Percentiles rank a stretch among this genome's conserved stretches.
These are phyloP conservation scores for Bursaphelenchus okinawaensis DNA, from an alignment of 2,888 invertebrate genomes.

Conservation along the genomic window DNA sequence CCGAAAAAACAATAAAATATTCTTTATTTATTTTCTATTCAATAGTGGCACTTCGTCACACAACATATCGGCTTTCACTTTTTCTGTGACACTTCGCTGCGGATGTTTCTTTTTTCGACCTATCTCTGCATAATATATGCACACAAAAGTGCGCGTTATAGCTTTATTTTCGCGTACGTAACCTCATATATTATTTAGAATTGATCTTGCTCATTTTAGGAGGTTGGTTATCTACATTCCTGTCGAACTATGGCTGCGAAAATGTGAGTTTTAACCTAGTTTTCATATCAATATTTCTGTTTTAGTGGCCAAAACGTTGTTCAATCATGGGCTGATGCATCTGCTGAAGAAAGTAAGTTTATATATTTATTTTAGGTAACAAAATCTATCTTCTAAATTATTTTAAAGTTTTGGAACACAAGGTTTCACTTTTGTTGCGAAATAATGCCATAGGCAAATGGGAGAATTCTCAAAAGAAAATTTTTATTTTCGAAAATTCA, in stretches of 20 bases:
- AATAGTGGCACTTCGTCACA: not conserved
- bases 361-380: not conserved
- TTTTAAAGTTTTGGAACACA: too few species aligned
- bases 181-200: not conserved
- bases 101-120: not conserved
- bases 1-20: not conserved
- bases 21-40: not conserved
- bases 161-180: not conserved
- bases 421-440: too few species aligned
- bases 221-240: too few species aligned
- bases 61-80: not conserved
- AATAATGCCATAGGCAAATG: too few species aligned
- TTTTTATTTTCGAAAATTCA: too few species aligned
- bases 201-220: too few species aligned
- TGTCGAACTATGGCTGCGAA: not conserved
- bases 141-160: too few species aligned
- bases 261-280: not conserved
- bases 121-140: not conserved
- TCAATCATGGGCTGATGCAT: slow-evolving; percentile 49
- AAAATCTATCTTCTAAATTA: too few species aligned
- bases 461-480: too few species aligned
- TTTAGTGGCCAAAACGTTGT: slow-evolving; percentile 14
- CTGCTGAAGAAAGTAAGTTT: slow-evolving; percentile 42
- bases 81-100: not conserved
- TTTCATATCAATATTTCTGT: not conserved